Percentiles rank a stretch among this genome's conserved stretches.
phyloP scores from a whole-genome alignment of 2,797 vertebrate species.

The Notoglanidium macrostoma region DNA sequence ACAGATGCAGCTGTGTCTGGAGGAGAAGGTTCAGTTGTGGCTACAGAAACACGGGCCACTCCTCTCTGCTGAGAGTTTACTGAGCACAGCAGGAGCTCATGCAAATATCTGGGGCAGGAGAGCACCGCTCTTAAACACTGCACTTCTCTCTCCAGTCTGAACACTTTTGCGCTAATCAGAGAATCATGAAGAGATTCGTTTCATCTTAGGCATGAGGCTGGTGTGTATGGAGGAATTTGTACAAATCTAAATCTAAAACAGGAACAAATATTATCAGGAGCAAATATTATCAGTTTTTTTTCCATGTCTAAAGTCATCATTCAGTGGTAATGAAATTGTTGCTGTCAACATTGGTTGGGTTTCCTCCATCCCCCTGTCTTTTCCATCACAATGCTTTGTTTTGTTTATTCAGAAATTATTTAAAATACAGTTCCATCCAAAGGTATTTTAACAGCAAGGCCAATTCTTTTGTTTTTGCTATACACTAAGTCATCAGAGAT shows the following conservation, averaged over 20 bases:
- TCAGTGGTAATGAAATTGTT: neutral
- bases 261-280: neutral
- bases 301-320: neutral
- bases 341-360: neutral
- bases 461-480: neutral
- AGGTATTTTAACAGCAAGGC: neutral
- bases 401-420: neutral
- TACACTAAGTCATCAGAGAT: neutral
- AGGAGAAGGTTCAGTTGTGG: conserved; percentile 36
- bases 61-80: conserved; percentile 25
- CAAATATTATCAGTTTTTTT: neutral
- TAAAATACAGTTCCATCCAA: too few species aligned
- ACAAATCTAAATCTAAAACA: neutral
- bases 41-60: conserved; percentile 23
- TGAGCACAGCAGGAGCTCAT: conserved; percentile 41
- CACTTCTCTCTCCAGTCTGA: neutral
- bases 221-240: neutral
- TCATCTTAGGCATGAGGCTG: neutral
- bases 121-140: conserved; percentile 32
- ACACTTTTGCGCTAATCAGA: neutral
- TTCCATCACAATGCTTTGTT: neutral
- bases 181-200: neutral
- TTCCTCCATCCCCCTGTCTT: neutral
- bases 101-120: conserved; percentile 48
- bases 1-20: conserved; percentile 41